Evolutionary conservation across 2,113 vertebrate genomes (phyloP).

Genomic region (Polypterus senegalus): DNA sequence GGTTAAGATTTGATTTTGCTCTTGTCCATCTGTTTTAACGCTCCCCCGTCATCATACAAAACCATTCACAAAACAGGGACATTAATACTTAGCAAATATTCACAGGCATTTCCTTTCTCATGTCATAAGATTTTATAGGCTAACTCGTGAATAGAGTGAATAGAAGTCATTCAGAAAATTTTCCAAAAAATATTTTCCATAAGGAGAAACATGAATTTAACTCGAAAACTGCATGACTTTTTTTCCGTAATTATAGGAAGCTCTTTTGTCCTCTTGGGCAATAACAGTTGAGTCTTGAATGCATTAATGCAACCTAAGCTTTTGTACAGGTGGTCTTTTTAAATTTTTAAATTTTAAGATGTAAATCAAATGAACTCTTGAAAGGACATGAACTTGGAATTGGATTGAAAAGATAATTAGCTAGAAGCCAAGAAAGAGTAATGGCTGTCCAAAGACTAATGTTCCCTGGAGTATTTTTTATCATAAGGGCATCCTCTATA

Average conservation of each 20-base stretch:
- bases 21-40: too few species aligned
- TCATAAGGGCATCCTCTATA: slow-evolving; percentile 15
- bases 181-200: too few species aligned
- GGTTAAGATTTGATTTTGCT: too few species aligned
- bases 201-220: too few species aligned
- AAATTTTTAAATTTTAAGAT: too few species aligned
- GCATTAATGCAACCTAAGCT: neutral
- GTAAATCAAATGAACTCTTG: neutral
- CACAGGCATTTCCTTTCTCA: too few species aligned
- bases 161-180: too few species aligned
- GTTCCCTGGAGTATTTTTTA: slow-evolving; percentile 17
- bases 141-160: too few species aligned
- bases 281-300: neutral
- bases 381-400: neutral
- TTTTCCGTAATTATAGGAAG: neutral
- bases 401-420: slow-evolving; percentile 6
- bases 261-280: neutral
- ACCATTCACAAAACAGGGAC: too few species aligned
- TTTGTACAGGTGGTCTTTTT: neutral
- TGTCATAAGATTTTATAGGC: too few species aligned
- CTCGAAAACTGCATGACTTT: neutral
- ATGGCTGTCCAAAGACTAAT: slow-evolving; percentile 29
- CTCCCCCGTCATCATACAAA: too few species aligned
- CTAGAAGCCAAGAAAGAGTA: slow-evolving; percentile 22
- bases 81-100: too few species aligned